Evolutionary conservation across 2,888 invertebrate species (phyloP), one percentile per base, ranked within the genome.

Genomic region (Strigamia crassipes): DNA sequence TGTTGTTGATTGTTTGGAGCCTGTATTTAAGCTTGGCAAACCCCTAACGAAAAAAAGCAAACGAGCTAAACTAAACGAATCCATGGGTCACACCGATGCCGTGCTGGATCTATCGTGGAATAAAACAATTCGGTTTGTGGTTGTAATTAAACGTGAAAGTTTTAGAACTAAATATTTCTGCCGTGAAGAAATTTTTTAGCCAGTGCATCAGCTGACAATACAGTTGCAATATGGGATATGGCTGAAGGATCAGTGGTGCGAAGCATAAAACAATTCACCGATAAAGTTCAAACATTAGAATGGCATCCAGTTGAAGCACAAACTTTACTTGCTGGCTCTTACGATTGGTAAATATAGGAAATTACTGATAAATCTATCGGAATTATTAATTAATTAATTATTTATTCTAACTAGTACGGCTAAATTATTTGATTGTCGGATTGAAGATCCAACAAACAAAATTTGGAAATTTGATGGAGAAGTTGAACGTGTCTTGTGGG

Each of bases 21-120:
- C 99, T 0, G 93, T 93, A 0, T 94, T 93, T 86, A 93, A 92
- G 85, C 90, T 99, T 34, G 94, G 94, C 8, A 90, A 90, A 83
- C 93, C 92, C 85, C 91, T 91, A 1, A 93, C 90, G 86, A 93
- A 92, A 86, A 94, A 93, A 87, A 93, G 92, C 85, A 92, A 92
- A 84, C 92, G 86, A 23, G 81, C 77, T 41, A 77, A 77, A 78
- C 12, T 18, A 18, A 81, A 13, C 27, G 31, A 21, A 31, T 78
- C 13, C n/a, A 79, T 83, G 56, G 96, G 96, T 0, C 98, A 98
- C 87, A 93, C 90, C 83, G 95, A 96, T 87, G 96, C 98, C 23
- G 96, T 99, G 0, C 89, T 99, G 13, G 94, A 94, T 87, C 87
- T 99, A 12, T 92, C 96, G 0, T 99, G 98, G 97, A 98, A 98